phyloP scores from a whole-genome alignment of 2,797 vertebrate species.

The Enteromius thamalakanensis region DNA sequence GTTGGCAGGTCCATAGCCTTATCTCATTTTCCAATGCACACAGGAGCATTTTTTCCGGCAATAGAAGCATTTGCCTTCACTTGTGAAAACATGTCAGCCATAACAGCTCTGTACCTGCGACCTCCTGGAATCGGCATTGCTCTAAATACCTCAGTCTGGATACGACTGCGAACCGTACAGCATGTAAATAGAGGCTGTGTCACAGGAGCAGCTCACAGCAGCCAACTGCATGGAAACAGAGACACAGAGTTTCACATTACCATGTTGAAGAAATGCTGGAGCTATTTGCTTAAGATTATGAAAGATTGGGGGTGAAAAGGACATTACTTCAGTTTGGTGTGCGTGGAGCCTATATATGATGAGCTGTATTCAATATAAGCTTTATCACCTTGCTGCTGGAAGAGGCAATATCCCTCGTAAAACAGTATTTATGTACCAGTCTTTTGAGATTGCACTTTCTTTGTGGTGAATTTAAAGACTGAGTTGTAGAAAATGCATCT shows the following conservation, averaged over 20 bases:
- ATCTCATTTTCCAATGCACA: conserved; percentile 21
- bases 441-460: conserved; percentile 25
- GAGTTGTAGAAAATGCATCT: conserved; percentile 21
- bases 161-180: neutral
- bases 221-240: neutral
- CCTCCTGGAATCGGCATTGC: neutral
- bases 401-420: conserved; percentile 18
- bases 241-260: conserved; percentile 1
- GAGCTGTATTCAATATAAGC: conserved; percentile 5
- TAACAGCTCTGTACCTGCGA: conserved; percentile 31
- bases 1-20: conserved; percentile 5
- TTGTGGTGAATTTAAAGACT: conserved; percentile 27
- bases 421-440: conserved; percentile 26
- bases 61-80: conserved; percentile 39
- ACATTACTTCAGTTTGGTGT: neutral
- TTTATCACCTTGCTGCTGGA: conserved; percentile 13
- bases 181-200: conserved; percentile 19
- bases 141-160: conserved; percentile 11
- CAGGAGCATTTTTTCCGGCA: conserved; percentile 39
- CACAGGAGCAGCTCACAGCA: neutral
- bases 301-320: neutral
- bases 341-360: neutral
- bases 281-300: conserved; percentile 9
- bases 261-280: conserved; percentile 21
- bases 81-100: conserved; percentile 39